Conservation (phyloP, 2,888 invertebrate species). For the Brachycybe producta region DNA sequence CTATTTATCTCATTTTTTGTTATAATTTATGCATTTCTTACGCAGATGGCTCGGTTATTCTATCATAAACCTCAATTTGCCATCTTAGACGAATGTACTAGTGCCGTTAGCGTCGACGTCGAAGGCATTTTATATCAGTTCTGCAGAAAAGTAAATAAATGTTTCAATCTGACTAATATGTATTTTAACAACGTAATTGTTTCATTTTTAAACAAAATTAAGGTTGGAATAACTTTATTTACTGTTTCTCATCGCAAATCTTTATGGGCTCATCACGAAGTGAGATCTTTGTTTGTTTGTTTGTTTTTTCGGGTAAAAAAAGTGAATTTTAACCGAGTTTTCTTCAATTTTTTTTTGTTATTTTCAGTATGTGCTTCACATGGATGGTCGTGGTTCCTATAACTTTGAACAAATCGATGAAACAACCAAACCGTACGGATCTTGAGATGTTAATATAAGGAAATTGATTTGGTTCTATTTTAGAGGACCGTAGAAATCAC, state of each 20-base stretch:
- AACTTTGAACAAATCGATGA: conserved; percentile 74
- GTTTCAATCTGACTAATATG: background rate
- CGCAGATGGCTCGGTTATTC: conserved; percentile 84
- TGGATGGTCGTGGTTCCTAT: conserved; percentile 88
- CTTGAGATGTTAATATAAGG: conserved; percentile 44
- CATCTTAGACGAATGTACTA: conserved; percentile 96
- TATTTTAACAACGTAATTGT: too few species aligned
- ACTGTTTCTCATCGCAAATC: conserved; percentile 96
- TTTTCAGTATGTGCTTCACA: conserved; percentile 68
- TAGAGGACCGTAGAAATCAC: too few species aligned
- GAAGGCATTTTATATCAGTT: conserved; percentile 95
- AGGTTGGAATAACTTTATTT: conserved; percentile 76
- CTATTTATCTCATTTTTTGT: too few species aligned
- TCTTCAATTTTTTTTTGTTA: conserved; percentile 14
- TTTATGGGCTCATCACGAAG: conserved; percentile 93
- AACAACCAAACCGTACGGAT: conserved; percentile 83
- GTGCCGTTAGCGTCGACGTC: conserved; percentile 95
- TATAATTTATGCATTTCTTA: conserved; percentile 9
- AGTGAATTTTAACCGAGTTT: background rate
- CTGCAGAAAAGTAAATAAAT: conserved; percentile 45
- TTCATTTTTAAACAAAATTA: background rate
- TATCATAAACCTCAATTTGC: conserved; percentile 98
- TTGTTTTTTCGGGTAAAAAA: background rate
- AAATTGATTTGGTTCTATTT: too few species aligned
- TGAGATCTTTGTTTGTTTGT: conserved; percentile 28